These are phyloP conservation scores for Perdita meconis DNA, from an alignment of 2,888 invertebrate genomes.

Conservation along the genomic window DNA sequence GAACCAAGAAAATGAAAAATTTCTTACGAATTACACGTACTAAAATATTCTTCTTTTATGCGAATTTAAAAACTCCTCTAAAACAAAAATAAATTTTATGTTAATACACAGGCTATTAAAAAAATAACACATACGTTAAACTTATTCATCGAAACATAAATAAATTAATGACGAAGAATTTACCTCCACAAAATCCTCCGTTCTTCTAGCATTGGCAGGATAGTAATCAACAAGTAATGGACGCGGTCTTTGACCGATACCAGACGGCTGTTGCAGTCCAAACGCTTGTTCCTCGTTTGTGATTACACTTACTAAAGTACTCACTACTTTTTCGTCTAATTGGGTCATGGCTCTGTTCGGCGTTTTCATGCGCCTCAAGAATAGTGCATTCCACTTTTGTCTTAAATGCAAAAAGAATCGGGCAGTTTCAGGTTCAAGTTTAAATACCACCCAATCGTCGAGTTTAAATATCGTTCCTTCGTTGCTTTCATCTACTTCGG, in stretches of 20 bases:
- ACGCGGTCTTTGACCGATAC: constrained; percentile 91
- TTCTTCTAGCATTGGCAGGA: constrained; percentile 79
- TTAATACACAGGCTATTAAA: constrained; percentile 19
- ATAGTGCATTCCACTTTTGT: constrained; percentile 90
- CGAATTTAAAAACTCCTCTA: constrained; percentile 64
- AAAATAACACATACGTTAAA: not conserved
- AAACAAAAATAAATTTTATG: constrained; percentile 36
- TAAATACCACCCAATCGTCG: constrained; percentile 91
- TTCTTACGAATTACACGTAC: constrained; percentile 19
- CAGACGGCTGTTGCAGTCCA: constrained; percentile 89
- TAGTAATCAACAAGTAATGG: constrained; percentile 87
- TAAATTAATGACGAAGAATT: too few relatives aligned
- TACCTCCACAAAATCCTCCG: constrained; percentile 77
- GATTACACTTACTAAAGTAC: constrained; percentile 88
- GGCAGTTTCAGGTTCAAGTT: constrained; percentile 88
- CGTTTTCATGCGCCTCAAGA: constrained; percentile 87
- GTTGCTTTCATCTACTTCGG: constrained; percentile 85
- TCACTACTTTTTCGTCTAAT: constrained; percentile 89
- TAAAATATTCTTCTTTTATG: constrained; percentile 25
- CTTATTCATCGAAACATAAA: too few relatives aligned
- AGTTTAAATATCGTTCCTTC: constrained; percentile 86
- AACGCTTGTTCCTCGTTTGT: constrained; percentile 90
- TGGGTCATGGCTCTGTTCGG: constrained; percentile 86
- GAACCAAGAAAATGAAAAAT: constrained; percentile 45
- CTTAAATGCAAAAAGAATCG: constrained; percentile 88